Percentiles rank a stretch among this genome's conserved stretches.
Evolutionary conservation across 2,797 vertebrate genomes (phyloP).

Genomic region (Meriones psammophilus): DNA sequence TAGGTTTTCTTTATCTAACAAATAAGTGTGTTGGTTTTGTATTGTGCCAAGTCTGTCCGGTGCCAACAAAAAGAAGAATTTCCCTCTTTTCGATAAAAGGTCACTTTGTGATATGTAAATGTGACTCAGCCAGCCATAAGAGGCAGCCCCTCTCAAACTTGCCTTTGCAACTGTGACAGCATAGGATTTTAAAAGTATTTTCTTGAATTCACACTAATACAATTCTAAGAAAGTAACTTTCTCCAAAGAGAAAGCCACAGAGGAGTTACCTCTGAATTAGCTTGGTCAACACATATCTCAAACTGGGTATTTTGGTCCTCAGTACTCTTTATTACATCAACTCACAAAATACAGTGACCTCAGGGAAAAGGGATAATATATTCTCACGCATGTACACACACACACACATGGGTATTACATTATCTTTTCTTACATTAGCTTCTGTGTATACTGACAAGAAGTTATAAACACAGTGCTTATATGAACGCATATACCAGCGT

Average conservation of each 20-base stretch:
- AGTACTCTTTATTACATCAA: not conserved
- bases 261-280: not conserved
- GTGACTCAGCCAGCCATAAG: not conserved
- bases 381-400: not conserved
- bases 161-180: not conserved
- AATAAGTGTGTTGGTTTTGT: constrained; percentile 58
- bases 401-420: not conserved
- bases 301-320: not conserved
- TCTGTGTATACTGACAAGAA: constrained; percentile 3
- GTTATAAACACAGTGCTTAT: not conserved
- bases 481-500: not conserved
- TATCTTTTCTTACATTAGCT: not conserved
- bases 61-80: constrained; percentile 64
- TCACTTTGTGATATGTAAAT: constrained; percentile 36
- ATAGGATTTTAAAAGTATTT: constrained; percentile 10
- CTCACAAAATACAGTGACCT: constrained; percentile 19
- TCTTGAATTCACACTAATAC: constrained; percentile 37
- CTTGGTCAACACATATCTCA: constrained; percentile 51
- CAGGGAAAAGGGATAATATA: constrained; percentile 2
- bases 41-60: constrained; percentile 50
- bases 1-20: not conserved
- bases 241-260: constrained; percentile 1
- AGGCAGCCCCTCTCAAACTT: not conserved
- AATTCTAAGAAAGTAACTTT: constrained; percentile 14
- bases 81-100: constrained; percentile 58